phyloP scores from a whole-genome alignment of 2,797 vertebrate genomes.

The Mastacembelus armatus region DNA sequence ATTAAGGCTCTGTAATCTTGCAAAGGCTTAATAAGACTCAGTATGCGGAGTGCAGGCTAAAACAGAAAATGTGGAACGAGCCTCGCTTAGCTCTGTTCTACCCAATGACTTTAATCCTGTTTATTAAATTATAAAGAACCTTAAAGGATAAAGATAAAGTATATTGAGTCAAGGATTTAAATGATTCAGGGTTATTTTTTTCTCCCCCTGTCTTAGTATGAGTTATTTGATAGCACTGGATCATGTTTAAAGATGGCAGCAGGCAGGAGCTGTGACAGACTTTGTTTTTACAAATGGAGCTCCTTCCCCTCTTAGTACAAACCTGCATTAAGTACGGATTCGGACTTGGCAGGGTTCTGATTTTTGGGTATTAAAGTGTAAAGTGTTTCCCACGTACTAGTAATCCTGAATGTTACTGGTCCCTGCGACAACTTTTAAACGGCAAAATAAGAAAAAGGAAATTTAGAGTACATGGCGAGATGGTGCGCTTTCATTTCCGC shows the following conservation, averaged over 20 bases:
- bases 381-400: conserved; percentile 66
- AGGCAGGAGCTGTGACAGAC: conserved; percentile 73
- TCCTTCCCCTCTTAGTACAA: conserved; percentile 50
- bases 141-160: conserved; percentile 91
- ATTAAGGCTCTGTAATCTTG: conserved; percentile 90
- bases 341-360: conserved; percentile 52
- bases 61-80: conserved; percentile 82
- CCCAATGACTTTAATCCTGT: conserved; percentile 87
- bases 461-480: neutral
- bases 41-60: conserved; percentile 80
- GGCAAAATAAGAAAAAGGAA: conserved; percentile 26
- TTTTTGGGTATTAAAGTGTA: conserved; percentile 70
- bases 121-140: conserved; percentile 92
- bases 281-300: conserved; percentile 72
- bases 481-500: conserved; percentile 21
- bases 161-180: conserved; percentile 86
- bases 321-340: conserved; percentile 64
- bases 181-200: conserved; percentile 83
- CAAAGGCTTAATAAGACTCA: conserved; percentile 82
- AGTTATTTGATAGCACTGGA: conserved; percentile 85
- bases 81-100: conserved; percentile 75
- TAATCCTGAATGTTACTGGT: conserved; percentile 76
- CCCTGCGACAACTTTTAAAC: conserved; percentile 52
- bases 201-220: conserved; percentile 66
- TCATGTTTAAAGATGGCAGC: conserved; percentile 79